Conservation (phyloP, 2,797 vertebrate species). For the Pipistrellus nathusii region DNA sequence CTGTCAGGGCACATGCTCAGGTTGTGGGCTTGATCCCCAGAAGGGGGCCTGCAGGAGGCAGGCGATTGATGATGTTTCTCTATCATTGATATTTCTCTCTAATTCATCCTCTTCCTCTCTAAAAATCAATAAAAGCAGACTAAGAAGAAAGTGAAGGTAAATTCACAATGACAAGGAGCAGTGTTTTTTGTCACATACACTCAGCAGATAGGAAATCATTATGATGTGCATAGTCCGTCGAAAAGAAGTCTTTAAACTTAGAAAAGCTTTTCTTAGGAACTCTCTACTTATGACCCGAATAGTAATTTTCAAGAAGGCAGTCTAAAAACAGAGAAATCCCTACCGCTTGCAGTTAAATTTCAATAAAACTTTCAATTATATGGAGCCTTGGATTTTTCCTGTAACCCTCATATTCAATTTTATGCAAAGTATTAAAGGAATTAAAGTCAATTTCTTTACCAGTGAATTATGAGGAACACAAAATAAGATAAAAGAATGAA, state of each 20-base stretch:
- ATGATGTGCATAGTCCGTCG: background rate
- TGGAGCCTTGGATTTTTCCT: conserved; percentile 78
- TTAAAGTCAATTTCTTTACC: conserved; percentile 83
- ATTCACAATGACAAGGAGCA: conserved; percentile 32
- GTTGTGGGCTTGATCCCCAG: too few relatives aligned
- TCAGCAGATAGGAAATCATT: conserved; percentile 50
- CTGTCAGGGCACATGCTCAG: too few relatives aligned
- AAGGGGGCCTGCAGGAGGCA: too few relatives aligned
- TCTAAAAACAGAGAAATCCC: conserved; percentile 60
- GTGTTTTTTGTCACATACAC: conserved; percentile 42
- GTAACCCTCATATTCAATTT: conserved; percentile 83
- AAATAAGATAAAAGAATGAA: conserved; percentile 82
- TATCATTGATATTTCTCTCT: too few relatives aligned
- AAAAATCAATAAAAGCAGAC: too few relatives aligned
- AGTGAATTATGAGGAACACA: conserved; percentile 82
- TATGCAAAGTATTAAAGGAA: conserved; percentile 84
- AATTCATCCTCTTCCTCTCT: too few relatives aligned
- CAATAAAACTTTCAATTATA: conserved; percentile 84
- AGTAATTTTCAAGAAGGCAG: conserved; percentile 73
- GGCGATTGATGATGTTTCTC: too few relatives aligned
- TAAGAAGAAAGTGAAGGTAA: conserved; percentile 49
- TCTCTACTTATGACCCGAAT: conserved; percentile 58
- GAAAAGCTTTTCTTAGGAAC: conserved; percentile 55
- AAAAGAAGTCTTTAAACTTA: conserved; percentile 64
- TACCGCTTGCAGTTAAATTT: conserved; percentile 77